phyloP scores from a whole-genome alignment of 1,140 invertebrate species.

The Thaumatotibia leucotreta region DNA sequence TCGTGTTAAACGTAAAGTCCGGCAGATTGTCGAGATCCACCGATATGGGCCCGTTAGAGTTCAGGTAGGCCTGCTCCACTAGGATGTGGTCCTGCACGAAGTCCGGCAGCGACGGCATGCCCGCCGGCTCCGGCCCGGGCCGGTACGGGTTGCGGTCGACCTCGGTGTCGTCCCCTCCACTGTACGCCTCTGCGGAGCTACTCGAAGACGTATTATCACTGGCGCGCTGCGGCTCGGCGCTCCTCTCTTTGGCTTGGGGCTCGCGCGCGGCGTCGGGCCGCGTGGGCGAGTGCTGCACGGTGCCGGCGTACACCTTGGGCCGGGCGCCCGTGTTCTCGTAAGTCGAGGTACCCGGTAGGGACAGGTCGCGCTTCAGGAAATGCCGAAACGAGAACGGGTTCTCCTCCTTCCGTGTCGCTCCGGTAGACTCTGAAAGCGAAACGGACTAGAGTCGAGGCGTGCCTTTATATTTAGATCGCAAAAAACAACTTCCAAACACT shows the following conservation, averaged over 20 bases:
- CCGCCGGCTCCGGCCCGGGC: constrained; percentile 64
- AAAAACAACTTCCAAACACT: constrained; percentile 69
- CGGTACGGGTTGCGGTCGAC: constrained; percentile 67
- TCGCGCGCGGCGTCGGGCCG: constrained; percentile 38
- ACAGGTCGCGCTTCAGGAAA: constrained; percentile 81
- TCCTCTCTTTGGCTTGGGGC: constrained; percentile 66
- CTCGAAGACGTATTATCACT: constrained; percentile 65
- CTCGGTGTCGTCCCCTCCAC: constrained; percentile 62
- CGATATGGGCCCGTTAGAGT: constrained; percentile 68
- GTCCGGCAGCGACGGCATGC: constrained; percentile 78
- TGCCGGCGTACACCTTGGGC: constrained; percentile 69
- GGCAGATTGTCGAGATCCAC: constrained; percentile 78
- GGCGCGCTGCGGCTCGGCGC: constrained; percentile 43
- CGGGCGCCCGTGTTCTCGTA: constrained; percentile 73
- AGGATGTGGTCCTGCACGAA: constrained; percentile 82
- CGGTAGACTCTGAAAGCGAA: constrained; percentile 67
- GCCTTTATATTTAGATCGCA: constrained; percentile 59
- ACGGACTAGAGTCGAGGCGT: constrained; percentile 37
- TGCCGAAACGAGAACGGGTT: constrained; percentile 90
- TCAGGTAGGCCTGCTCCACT: constrained; percentile 79
- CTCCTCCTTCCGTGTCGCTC: constrained; percentile 79
- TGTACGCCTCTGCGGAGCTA: constrained; percentile 70
- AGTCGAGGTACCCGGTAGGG: constrained; percentile 66
- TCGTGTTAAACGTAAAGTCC: constrained; percentile 78
- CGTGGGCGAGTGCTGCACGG: constrained; percentile 66